These are phyloP conservation scores for Conus canariensis DNA, from an alignment of 2,888 invertebrate genomes.

Conservation along the genomic window DNA sequence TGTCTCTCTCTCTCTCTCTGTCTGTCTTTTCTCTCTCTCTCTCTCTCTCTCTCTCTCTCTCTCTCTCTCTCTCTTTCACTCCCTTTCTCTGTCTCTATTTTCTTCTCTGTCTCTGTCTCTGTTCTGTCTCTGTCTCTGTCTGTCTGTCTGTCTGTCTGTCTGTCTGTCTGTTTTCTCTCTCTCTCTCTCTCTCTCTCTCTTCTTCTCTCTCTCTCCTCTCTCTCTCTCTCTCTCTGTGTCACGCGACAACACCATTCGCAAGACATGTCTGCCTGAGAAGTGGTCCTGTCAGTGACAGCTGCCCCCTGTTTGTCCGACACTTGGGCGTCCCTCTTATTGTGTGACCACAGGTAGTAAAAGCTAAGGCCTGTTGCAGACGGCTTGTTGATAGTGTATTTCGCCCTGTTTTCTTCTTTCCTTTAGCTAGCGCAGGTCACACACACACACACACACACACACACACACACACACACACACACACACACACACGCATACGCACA, in stretches of 20 bases:
- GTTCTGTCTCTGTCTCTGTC: conserved; percentile 1
- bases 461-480: background rate
- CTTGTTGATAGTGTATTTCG: too few species aligned
- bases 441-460: background rate
- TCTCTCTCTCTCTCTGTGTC: background rate
- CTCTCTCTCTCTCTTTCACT: background rate
- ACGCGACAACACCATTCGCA: too few species aligned
- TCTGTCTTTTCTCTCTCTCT: background rate
- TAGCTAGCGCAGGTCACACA: too few species aligned
- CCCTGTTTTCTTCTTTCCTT: too few species aligned
- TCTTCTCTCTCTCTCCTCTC: background rate
- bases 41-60: background rate
- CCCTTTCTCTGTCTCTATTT: background rate
- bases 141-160: conserved; percentile 2
- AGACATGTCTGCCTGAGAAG: too few species aligned
- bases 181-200: background rate
- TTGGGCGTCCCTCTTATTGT: too few species aligned
- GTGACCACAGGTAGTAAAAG: too few species aligned
- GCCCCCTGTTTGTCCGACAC: too few species aligned
- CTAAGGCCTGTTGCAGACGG: too few species aligned
- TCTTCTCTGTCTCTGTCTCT: conserved; percentile 5
- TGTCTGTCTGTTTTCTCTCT: background rate
- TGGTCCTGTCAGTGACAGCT: too few species aligned
- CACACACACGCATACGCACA: background rate
- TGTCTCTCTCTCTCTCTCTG: background rate